A percentile compares a stretch with the other conserved stretches of the same genome.
phyloP scores from a whole-genome alignment of 1,140 invertebrate species.

The Nebria ingens region DNA sequence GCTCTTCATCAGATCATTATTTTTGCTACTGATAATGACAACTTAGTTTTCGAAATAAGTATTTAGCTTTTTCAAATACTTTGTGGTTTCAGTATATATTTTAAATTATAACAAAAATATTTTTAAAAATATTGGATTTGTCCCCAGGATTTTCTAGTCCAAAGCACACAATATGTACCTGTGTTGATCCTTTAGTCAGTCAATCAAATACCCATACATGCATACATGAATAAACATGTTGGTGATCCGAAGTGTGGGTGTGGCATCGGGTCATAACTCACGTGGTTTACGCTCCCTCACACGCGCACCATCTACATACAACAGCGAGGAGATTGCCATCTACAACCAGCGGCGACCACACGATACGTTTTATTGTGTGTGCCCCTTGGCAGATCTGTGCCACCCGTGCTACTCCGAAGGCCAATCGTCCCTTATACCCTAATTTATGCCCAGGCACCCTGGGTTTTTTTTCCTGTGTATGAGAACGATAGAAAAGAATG shows the following conservation, averaged over 20 bases:
- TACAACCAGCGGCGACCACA: background rate
- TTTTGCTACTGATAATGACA: no score
- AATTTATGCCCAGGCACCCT: constrained; percentile 4
- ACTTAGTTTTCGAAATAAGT: no score
- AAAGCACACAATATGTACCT: no score
- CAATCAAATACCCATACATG: background rate
- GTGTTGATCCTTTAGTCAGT: no score
- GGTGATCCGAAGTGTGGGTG: background rate
- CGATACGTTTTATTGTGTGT: background rate
- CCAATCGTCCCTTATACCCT: background rate
- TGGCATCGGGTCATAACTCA: background rate
- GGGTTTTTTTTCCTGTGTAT: constrained; percentile 3
- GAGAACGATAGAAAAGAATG: constrained; percentile 6
- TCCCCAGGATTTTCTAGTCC: no score
- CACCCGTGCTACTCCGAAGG: no score
- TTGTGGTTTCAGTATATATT: no score
- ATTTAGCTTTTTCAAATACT: no score
- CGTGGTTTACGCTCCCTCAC: background rate
- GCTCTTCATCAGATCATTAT: no score
- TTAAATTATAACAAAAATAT: no score
- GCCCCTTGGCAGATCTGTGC: background rate
- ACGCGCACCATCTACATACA: constrained; percentile 2
- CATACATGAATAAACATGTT: background rate
- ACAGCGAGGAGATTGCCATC: background rate
- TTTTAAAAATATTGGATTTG: no score